Base-by-base conservation (phyloP, 2,113 vertebrate species). In the Oreochromis tanganicae region DNA sequence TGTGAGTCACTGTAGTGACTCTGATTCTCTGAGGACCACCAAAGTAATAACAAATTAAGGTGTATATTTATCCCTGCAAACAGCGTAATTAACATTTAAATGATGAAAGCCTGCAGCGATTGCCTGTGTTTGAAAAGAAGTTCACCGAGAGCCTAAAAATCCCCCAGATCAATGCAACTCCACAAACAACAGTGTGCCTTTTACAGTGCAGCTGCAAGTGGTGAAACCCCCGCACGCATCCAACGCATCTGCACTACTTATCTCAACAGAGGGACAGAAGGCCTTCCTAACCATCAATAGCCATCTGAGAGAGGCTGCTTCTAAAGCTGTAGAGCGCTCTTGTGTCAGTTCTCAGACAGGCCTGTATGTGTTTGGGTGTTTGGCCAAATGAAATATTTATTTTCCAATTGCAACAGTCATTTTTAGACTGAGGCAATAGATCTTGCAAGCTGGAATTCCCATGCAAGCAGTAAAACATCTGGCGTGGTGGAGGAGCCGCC, bases 361-460 rank as follows among this genome's bases (percentile, higher is more conserved):
- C 82, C 79, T 85, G 71, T 80, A 82, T 83, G 71, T n/a, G 71
- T 78, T 75, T 32, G 14, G 43, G 71, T 83, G 16, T 91, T 85
- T 87, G 73, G 88, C 93, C 93, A 91, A 91, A 87, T 92, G 32
- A 83, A 93, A 93, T 92, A 93, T 93, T 92, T 92, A 87, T 91
- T 91, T 92, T 92, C 90, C 80, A 91, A 89, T 85, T 80, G 75
- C 86, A 85, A 84, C 71, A 87, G 83, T 48, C 81, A 86, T 88
- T 87, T 92, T 87, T 90, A 90, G 89, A 89, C 86, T 82, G 48
- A 90, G 48, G 91, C 86, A 88, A 94, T 86, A 89, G 85, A 90
- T 92, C 90, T 82, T 61, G 24, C n/a, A 27, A 81, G 73, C 59
- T 81, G 84, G 61, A 32, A 82, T 93, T 89, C 91, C 84, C 83